Base-by-base conservation (phyloP, 2,888 invertebrate species). In the Drosophila subsilvestris region DNA sequence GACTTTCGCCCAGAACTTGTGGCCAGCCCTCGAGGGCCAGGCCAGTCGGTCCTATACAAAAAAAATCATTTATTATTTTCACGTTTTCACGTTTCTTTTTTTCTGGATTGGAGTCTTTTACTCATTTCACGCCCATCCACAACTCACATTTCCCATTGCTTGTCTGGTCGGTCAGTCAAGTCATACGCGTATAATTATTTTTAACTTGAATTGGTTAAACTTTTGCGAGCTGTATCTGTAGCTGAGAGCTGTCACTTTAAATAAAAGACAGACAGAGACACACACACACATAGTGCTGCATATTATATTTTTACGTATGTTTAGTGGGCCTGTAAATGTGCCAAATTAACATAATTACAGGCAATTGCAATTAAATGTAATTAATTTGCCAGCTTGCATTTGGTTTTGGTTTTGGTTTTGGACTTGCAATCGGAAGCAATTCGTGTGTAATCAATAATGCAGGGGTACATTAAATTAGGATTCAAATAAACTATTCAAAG, bases 331-430 rank as follows among this genome's bases (percentile, higher is more conserved):
- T 55, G 65, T 18, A 50, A 79, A 84, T 78, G 76, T 79, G 79
- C 73, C 61, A 72, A 79, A 87, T 85, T 86, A 77, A 69, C 75
- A 81, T 83, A 87, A 87, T 83, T 82, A 87, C 77, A 70, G 77
- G 85, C 82, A 75, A 70, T 48, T 65, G 27, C 22, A 44, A 59
- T 71, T 73, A 81, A 79, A 81, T 75, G 14, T 75, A 76, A 87
- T 85, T 57, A 71, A 85, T 76, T 71, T 71, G 68, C 62, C 51
- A 71, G 50, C 63, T 72, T 70, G 72, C 73, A 70, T 37, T 73
- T 70, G 44, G 42, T 20, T 6, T 65, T 65, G 48, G 32, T 48
- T 20, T 43, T 17, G 53, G 45, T 51, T 51, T 63, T 17, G n/a
- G 14, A 27, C 58, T 58, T 44, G 20, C 51, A 48, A 29, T 22